These are phyloP conservation scores for Globodera ellingtonae DNA, from an alignment of 1,140 invertebrate genomes.

Conservation along the genomic window DNA sequence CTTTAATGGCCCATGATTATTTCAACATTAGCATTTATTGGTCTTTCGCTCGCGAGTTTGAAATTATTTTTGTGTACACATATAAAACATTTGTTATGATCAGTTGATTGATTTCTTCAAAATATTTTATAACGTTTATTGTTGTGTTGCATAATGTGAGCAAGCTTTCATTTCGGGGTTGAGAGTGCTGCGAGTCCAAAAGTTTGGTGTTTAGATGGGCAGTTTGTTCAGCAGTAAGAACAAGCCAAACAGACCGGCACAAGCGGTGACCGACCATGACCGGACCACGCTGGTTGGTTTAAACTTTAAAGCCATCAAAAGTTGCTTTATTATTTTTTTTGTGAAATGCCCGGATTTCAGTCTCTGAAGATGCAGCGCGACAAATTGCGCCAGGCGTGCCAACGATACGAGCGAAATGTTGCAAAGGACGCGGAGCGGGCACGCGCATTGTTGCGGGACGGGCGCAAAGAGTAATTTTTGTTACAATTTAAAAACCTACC, in stretches of 20 bases:
- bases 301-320: constrained; percentile 16
- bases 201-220: background rate
- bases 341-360: constrained; percentile 20
- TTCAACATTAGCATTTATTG: background rate
- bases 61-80: background rate
- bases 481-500: background rate
- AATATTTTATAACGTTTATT: background rate
- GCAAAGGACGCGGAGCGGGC: constrained; percentile 41
- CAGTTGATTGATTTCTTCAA: background rate
- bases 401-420: constrained; percentile 42
- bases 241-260: constrained; percentile 2
- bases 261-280: constrained; percentile 39
- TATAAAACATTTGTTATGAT: background rate
- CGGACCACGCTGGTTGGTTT: constrained; percentile 37
- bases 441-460: constrained; percentile 33
- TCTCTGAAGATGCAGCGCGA: constrained; percentile 43
- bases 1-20: background rate
- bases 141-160: background rate
- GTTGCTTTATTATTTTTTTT: background rate
- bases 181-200: no score
- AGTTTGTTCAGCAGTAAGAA: constrained; percentile 13
- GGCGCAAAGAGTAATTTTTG: constrained; percentile 42
- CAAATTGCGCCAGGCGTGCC: constrained; percentile 36
- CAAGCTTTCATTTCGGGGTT: no score
- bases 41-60: background rate